Evolutionary conservation across 2,888 invertebrate genomes (phyloP), one percentile per base, ranked within the genome.

Genomic region (Aradus depressus): DNA sequence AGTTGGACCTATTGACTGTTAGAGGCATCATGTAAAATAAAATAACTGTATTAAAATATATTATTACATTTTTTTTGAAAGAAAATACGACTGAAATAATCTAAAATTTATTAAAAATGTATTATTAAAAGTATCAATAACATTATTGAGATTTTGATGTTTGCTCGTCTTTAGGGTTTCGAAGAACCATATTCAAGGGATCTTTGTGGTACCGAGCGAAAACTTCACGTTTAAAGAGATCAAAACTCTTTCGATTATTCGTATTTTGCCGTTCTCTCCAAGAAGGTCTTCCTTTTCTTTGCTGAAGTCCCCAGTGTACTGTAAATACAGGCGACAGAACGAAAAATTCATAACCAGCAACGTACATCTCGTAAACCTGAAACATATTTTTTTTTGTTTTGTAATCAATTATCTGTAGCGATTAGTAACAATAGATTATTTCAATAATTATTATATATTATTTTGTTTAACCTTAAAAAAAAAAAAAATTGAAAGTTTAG

Each of bases 291-390:
- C 77, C 77, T 61, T 82, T 77, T 51, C 84, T 79, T 25, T 80
- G 79, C 65, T 90, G 89, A 3, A 91, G 70, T 0, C 90, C 90
- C 86, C 90, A 89, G 65, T 91, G 91, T 45, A 85, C 84, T 0
- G 89, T 88, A 70, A 90, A 91, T 42, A 87, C 79, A 0, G 90
- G 90, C 0, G 90, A 85, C 10, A 91, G 74, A 1, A 92, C 90
- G 62, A 80, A 77, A 70, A 91, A 90, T 65, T 85, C 81, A 70
- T 86, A 91, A 5, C 90, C 89, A 39, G 87, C 82, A 25, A 90
- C 78, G 65, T 79, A 87, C 85, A 90, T 90, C 71, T 92, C 91
- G 70, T 90, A 90, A 31, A 90, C 89, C 90, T 90, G 70, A 6
- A 70, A 69, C 51, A 53, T 60, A 35, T 10, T 35, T 10, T n/a